Base-by-base conservation (phyloP, 2,797 vertebrate genomes). In the Galagoides demidoff region DNA sequence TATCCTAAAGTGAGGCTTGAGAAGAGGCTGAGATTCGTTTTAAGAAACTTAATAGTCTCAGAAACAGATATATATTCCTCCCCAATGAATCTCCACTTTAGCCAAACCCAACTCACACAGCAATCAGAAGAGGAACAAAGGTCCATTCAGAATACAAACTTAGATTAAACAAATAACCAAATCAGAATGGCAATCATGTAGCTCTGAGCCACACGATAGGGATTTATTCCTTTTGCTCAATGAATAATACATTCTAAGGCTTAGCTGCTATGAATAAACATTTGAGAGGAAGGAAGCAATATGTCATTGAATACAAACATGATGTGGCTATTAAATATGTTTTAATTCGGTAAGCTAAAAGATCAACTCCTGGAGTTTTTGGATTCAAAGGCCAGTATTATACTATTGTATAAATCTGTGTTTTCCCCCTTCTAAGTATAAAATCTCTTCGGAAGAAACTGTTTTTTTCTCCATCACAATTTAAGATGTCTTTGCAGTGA, bases 211-310 rank as follows among this genome's bases (percentile, higher is more conserved):
- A 70, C 13, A 20, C 16, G 55, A 89, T 8, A 34, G 4, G 55
- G 1, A 43, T n/a, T 43, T 57, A 57, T 59, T 57, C 39, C 19
- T 59, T 43, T 89, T 78, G 66, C 55, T 90, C 71, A 91, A 14
- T 43, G 49, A 52, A 52, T 14, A 87, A 74, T 52, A 52, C 31
- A 77, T 23, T 43, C 43, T 64, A 23, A 20, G 4, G 71, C n/a
- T 31, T 63, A 93, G 61, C 7, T 49, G 31, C n/a, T 52, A 63
- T 4, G 12, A 9, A 23, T 52, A 78, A 68, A 68, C 23, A n/a
- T 45, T 85, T 89, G 83, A 88, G 7, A 84, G 22, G 23, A 87
- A 92, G 29, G 23, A 92, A 94, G 55, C 59, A 66, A 87, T 88
- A 43, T 29, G 10, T 63, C 10, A 77, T 1, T 31, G 22, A 81